phyloP scores from a whole-genome alignment of 2,113 vertebrate genomes.

The Tylochromis polylepis region DNA sequence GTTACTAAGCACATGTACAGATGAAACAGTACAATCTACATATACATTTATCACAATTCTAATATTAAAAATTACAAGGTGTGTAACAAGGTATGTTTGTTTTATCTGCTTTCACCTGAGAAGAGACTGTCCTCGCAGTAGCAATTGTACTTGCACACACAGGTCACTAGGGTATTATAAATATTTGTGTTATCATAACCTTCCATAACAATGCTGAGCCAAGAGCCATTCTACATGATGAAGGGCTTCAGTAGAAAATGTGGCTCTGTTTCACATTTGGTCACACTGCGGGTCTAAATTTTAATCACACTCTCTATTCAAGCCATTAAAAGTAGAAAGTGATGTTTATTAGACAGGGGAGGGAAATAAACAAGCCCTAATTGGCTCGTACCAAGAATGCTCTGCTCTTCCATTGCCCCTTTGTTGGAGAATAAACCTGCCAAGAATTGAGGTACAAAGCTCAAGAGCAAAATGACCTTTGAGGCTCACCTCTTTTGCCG shows the following conservation, averaged over 20 bases:
- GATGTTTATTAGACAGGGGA: slow-evolving; percentile 65
- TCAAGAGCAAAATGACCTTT: slow-evolving; percentile 51
- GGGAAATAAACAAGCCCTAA: slow-evolving; percentile 72
- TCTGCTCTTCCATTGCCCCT: slow-evolving; percentile 30
- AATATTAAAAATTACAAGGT: background rate
- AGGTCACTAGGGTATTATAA: slow-evolving; percentile 47
- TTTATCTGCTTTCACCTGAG: slow-evolving; percentile 8
- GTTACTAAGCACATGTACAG: background rate
- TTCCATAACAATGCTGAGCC: slow-evolving; percentile 23
- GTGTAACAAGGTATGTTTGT: background rate
- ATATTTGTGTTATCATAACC: slow-evolving; percentile 54
- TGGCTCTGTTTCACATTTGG: slow-evolving; percentile 39
- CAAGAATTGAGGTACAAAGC: slow-evolving; percentile 20
- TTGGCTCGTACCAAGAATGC: slow-evolving; percentile 43
- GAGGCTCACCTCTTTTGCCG: background rate
- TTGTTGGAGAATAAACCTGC: slow-evolving; percentile 41
- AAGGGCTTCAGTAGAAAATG: slow-evolving; percentile 12
- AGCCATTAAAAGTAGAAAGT: slow-evolving; percentile 67
- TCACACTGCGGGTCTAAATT: slow-evolving; percentile 47
- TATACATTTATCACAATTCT: background rate
- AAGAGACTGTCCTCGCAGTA: background rate
- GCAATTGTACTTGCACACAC: slow-evolving; percentile 13
- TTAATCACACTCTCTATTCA: slow-evolving; percentile 64
- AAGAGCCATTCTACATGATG: slow-evolving; percentile 34
- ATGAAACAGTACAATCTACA: background rate